These are phyloP conservation scores for Cherax quadricarinatus DNA, from an alignment of 1,140 invertebrate species.

Conservation along the genomic window DNA sequence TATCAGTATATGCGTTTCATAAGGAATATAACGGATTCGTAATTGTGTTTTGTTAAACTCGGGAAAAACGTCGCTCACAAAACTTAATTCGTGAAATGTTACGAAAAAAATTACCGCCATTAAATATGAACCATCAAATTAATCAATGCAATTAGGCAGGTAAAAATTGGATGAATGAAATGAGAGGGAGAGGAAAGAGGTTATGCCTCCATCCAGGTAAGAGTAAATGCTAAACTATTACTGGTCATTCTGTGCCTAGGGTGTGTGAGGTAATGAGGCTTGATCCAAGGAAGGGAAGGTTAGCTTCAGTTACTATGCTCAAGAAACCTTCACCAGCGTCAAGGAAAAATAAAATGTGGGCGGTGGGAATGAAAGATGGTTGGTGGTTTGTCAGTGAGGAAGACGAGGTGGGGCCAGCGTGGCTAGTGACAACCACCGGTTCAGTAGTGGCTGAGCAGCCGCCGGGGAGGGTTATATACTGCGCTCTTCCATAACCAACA, in stretches of 20 bases:
- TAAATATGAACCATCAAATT: conserved; percentile 5
- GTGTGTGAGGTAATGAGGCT: too few relatives aligned
- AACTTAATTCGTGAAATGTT: not conserved
- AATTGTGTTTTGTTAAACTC: too few relatives aligned
- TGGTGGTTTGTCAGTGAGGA: too few relatives aligned
- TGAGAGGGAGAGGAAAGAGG: not conserved
- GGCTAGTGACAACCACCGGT: not conserved
- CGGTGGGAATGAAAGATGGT: too few relatives aligned
- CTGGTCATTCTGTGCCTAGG: too few relatives aligned
- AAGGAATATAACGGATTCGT: not conserved
- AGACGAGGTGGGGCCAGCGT: not conserved
- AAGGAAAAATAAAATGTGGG: too few relatives aligned
- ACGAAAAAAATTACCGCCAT: not conserved
- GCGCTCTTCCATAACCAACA: not conserved
- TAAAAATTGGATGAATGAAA: conserved; percentile 6
- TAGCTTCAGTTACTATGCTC: too few relatives aligned
- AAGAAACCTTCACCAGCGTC: too few relatives aligned
- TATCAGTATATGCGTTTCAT: not conserved
- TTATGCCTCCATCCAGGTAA: too few relatives aligned
- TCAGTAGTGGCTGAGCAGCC: conserved; percentile 4
- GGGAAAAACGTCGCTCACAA: not conserved
- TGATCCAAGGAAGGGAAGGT: too few relatives aligned
- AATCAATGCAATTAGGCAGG: not conserved
- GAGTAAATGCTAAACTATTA: too few relatives aligned
- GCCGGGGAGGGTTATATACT: not conserved